A percentile compares a stretch with the other conserved stretches of the same genome.
These are phyloP conservation scores for Mallotus villosus DNA, from an alignment of 2,797 vertebrate genomes.

Conservation along the genomic window DNA sequence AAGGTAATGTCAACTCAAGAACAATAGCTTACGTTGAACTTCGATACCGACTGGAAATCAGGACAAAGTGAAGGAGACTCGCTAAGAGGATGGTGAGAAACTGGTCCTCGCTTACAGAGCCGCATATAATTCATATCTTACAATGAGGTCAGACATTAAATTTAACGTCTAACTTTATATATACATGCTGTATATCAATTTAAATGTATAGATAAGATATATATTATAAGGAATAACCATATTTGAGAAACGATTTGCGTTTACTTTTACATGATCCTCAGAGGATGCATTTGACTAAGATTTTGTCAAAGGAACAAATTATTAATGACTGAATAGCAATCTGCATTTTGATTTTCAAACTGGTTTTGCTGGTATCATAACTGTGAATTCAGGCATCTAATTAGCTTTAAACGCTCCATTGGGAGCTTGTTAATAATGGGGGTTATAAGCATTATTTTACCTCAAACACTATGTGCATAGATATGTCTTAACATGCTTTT, in stretches of 20 bases:
- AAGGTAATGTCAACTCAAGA: slow-evolving; percentile 83
- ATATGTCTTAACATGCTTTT: slow-evolving; percentile 23
- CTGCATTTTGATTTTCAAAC: slow-evolving; percentile 11
- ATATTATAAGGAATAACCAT: too few relatives aligned
- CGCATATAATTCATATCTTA: neutral
- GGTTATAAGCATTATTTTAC: slow-evolving; percentile 22
- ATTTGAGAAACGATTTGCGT: neutral
- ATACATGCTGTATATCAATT: neutral
- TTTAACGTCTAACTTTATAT: neutral
- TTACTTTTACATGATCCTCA: neutral
- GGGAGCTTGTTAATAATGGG: slow-evolving; percentile 25
- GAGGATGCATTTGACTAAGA: slow-evolving; percentile 22
- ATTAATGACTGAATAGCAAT: slow-evolving; percentile 18
- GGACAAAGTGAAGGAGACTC: slow-evolving; percentile 68
- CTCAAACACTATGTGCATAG: slow-evolving; percentile 20
- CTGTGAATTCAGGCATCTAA: slow-evolving; percentile 42
- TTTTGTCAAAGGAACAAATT: slow-evolving; percentile 41
- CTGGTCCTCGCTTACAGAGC: slow-evolving; percentile 45
- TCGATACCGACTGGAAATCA: slow-evolving; percentile 71
- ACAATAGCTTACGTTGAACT: slow-evolving; percentile 76
- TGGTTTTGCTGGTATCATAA: slow-evolving; percentile 23
- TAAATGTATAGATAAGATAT: neutral
- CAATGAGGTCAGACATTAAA: neutral
- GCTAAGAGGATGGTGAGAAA: slow-evolving; percentile 22
- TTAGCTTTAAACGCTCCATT: slow-evolving; percentile 25